phyloP scores from a whole-genome alignment of 2,888 invertebrate species.

The Diadromus collaris region DNA sequence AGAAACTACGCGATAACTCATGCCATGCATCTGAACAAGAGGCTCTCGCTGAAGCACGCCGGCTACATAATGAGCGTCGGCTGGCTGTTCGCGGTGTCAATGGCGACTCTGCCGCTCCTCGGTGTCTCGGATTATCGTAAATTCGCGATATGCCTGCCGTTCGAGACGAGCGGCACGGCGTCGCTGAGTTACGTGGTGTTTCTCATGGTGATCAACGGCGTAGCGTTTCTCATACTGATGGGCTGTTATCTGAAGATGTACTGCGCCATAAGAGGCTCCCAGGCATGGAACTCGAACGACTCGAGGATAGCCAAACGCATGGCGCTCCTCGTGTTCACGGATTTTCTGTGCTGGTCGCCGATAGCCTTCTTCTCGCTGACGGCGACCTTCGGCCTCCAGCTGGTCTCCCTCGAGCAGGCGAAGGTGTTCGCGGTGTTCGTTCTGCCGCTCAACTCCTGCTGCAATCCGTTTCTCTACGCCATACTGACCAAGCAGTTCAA shows the following conservation, averaged over 20 bases:
- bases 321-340: constrained; percentile 98
- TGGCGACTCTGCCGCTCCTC: constrained; percentile 94
- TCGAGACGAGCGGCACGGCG: constrained; percentile 90
- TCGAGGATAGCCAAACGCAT: constrained; percentile 97
- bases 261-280: constrained; percentile 97
- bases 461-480: constrained; percentile 98
- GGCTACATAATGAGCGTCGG: constrained; percentile 95
- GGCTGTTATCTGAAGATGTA: constrained; percentile 99
- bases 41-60: constrained; percentile 94
- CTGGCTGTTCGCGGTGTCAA: constrained; percentile 94
- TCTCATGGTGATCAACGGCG: constrained; percentile 94
- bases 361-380: constrained; percentile 97
- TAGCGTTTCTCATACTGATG: constrained; percentile 96
- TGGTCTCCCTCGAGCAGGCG: constrained; percentile 96
- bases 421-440: constrained; percentile 98
- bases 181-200: constrained; percentile 95
- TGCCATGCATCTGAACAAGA: constrained; percentile 98
- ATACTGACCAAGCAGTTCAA: constrained; percentile 99
- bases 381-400: constrained; percentile 94
- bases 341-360: constrained; percentile 99
- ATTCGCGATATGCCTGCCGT: constrained; percentile 98
- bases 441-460: constrained; percentile 97
- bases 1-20: constrained; percentile 98
- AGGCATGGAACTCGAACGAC: constrained; percentile 99
- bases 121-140: constrained; percentile 97